Base-by-base conservation (phyloP, 1,140 invertebrate species). In the Telenomus remus region DNA sequence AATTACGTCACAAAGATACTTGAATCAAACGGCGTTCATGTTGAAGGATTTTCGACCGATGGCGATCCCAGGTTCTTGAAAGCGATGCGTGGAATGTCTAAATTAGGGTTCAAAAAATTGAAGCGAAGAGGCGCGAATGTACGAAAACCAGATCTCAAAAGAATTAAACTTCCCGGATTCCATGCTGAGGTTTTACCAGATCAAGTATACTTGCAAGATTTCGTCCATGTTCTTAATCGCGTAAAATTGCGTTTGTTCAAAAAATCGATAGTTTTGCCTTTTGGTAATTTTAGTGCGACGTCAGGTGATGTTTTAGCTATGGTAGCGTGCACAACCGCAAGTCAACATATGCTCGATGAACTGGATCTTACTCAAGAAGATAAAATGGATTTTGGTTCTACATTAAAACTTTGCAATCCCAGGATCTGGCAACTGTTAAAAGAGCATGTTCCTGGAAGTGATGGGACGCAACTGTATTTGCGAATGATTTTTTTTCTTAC, bases 361-460 rank as follows among this genome's bases (percentile, higher is more conserved):
- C 15, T 16, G 19, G 54, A 78, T 55, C 34, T 74, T 8, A 60
- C 65, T 16, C 11, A 43, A 2, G 46, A 71, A 34, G 70, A 74
- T 33, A 74, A 78, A 13, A 78, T 78, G 64, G 70, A 77, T 63
- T 77, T 66, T 46, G 14, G 35, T 12, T 77, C 75, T 0, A 59
- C 44, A 4, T 9, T 42, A 11, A 68, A 53, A 39, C 12, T 68
- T 11, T 53, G 69, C 46, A n/a, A 78, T 50, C 75, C 69, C 0
- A 69, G 64, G 51, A 64, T 69, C 10, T 57, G 53, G 42, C 12
- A 13, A 0, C 44, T 78, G 46, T 63, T 69, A 10, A 49, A 57
- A 43, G 4, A 46, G 3, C 34, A 65, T 14, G 44, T 76, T 66
- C 66, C 60, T 1, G 44, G 33, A 13, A 76, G 65, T 37, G 65